These are phyloP conservation scores for Muscicapa comitata DNA, from an alignment of 2,797 vertebrate species.

Conservation along the genomic window DNA sequence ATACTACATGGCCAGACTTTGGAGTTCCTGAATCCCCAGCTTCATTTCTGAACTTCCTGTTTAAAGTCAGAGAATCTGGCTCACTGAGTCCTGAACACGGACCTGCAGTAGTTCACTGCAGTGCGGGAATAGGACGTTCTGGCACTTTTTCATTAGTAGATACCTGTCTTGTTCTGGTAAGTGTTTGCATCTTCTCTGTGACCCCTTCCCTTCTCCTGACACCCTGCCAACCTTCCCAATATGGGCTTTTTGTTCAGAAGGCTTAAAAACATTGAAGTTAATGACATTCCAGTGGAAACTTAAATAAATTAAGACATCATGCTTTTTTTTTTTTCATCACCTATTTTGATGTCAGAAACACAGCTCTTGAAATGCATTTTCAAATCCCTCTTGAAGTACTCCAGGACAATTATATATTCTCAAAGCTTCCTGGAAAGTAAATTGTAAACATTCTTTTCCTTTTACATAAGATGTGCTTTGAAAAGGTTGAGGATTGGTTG, in stretches of 20 bases:
- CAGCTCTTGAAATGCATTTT: not conserved
- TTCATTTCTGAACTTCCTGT: conserved; percentile 95
- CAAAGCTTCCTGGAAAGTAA: not conserved
- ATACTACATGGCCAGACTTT: conserved; percentile 98
- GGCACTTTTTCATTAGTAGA: conserved; percentile 95
- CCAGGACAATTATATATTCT: not conserved
- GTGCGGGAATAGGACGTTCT: conserved; percentile 93
- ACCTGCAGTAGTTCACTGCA: conserved; percentile 92
- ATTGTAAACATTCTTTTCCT: not conserved
- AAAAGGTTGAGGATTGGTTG: not conserved
- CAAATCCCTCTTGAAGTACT: not conserved
- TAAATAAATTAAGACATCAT: not conserved
- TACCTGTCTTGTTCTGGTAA: conserved; percentile 93
- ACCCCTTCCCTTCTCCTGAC: not conserved
- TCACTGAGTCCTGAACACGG: conserved; percentile 85
- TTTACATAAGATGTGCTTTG: not conserved
- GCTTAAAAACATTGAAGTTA: not conserved
- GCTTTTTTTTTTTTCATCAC: not conserved
- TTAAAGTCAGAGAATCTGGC: conserved; percentile 92
- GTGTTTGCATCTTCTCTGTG: conserved; percentile 12
- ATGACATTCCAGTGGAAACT: not conserved
- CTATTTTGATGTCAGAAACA: not conserved
- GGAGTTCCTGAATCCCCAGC: conserved; percentile 96
- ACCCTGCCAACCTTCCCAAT: not conserved
- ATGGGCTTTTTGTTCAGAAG: not conserved